phyloP scores from a whole-genome alignment of 2,113 vertebrate genomes.

The Platichthys flesus region DNA sequence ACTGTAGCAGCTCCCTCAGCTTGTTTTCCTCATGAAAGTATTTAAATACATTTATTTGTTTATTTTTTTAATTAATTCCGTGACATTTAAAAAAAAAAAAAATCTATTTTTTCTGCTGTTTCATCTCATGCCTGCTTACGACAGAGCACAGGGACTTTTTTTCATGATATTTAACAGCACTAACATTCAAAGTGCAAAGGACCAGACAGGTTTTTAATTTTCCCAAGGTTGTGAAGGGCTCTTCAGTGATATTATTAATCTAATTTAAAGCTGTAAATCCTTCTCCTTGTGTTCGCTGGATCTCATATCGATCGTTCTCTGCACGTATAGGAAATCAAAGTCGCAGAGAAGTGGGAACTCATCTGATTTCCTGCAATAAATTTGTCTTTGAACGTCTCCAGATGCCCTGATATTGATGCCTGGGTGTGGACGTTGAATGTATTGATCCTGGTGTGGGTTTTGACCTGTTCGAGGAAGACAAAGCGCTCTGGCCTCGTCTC shows the following conservation, averaged over 20 bases:
- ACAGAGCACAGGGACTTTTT: background rate
- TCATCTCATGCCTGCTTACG: slow-evolving; percentile 5
- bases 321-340: slow-evolving; percentile 70
- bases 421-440: slow-evolving; percentile 18
- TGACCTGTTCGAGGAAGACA: slow-evolving; percentile 43
- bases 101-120: background rate
- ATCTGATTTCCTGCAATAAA: slow-evolving; percentile 59
- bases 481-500: slow-evolving; percentile 36
- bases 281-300: slow-evolving; percentile 41
- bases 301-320: slow-evolving; percentile 56
- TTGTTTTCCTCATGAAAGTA: slow-evolving; percentile 38
- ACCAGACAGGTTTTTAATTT: slow-evolving; percentile 8
- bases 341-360: slow-evolving; percentile 62
- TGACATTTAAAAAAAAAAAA: slow-evolving; percentile 44
- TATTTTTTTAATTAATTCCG: slow-evolving; percentile 25
- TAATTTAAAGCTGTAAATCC: slow-evolving; percentile 60
- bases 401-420: slow-evolving; percentile 25
- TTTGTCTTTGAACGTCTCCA: slow-evolving; percentile 39
- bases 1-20: slow-evolving; percentile 38
- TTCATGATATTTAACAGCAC: slow-evolving; percentile 19
- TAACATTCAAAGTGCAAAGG: slow-evolving; percentile 5
- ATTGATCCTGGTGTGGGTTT: slow-evolving; percentile 64
- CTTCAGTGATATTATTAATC: slow-evolving; percentile 33
- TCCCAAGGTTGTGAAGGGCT: slow-evolving; percentile 30
- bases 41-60: slow-evolving; percentile 35